Conservation (phyloP, 1,140 invertebrate genomes). For the Bombus soroeensis region DNA sequence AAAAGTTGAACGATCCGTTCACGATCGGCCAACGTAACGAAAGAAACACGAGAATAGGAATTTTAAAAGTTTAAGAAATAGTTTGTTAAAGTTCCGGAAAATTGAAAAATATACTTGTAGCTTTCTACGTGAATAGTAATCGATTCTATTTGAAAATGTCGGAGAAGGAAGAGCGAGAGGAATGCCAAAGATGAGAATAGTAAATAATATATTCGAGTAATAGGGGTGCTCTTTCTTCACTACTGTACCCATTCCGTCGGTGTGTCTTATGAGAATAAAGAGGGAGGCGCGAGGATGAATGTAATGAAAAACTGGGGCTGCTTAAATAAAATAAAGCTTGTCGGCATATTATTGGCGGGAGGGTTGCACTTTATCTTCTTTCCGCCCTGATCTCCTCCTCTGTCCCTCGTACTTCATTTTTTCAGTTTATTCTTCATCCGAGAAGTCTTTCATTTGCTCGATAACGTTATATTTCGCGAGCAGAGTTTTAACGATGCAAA, state of each 20-base stretch:
- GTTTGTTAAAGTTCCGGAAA: not conserved
- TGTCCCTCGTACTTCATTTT: conserved; percentile 26
- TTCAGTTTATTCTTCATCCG: conserved; percentile 42
- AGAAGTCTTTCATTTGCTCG: conserved; percentile 32
- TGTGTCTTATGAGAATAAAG: conserved; percentile 65
- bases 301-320: conserved; percentile 82
- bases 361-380: conserved; percentile 60
- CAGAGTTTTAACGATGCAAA: conserved; percentile 33
- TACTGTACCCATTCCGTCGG: conserved; percentile 41
- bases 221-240: conserved; percentile 62
- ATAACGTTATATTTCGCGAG: conserved; percentile 28
- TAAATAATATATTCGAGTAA: conserved; percentile 80
- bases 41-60: not conserved
- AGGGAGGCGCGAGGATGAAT: conserved; percentile 76
- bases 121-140: not conserved
- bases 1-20: not conserved
- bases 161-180: conserved; percentile 53
- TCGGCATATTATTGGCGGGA: conserved; percentile 79
- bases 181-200: conserved; percentile 77
- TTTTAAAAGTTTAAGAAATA: not conserved
- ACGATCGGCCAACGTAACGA: not conserved
- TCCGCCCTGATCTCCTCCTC: conserved; percentile 20
- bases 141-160: not conserved
- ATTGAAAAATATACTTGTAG: not conserved
- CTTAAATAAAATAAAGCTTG: conserved; percentile 83